Evolutionary conservation across 2,888 invertebrate genomes (phyloP).

Genomic region (Lampropteryx suffumata): DNA sequence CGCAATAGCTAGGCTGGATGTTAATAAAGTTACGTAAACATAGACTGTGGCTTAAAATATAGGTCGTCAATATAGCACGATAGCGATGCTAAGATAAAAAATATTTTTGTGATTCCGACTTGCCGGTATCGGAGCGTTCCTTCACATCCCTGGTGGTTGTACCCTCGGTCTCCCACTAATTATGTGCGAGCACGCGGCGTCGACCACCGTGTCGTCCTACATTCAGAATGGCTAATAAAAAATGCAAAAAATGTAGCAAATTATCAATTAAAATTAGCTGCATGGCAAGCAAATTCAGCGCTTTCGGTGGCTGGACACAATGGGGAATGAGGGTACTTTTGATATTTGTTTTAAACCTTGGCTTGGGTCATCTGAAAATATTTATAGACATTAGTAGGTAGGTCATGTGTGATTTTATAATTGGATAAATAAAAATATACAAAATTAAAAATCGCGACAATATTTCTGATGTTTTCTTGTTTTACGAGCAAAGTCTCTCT

Average conservation of each 20-base stretch:
- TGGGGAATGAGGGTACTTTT: conserved; percentile 10
- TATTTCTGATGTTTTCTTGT: too few species aligned
- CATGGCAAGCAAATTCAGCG: conserved; percentile 37
- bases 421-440: too few species aligned
- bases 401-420: too few species aligned
- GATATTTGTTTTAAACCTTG: not conserved
- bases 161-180: conserved; percentile 51
- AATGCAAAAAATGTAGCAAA: conserved; percentile 70
- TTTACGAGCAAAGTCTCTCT: too few species aligned
- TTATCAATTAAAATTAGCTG: conserved; percentile 77
- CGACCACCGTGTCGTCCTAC: conserved; percentile 60
- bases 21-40: too few species aligned
- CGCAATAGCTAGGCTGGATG: too few species aligned
- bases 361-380: not conserved
- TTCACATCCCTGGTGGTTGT: conserved; percentile 15
- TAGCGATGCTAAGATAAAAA: too few species aligned
- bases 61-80: too few species aligned
- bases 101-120: not conserved
- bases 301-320: conserved; percentile 14
- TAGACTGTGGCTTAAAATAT: too few species aligned
- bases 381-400: not conserved
- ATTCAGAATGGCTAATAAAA: conserved; percentile 70
- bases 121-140: not conserved
- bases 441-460: too few species aligned
- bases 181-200: conserved; percentile 74